Evolutionary conservation across 1,140 invertebrate genomes (phyloP), one percentile per base, ranked within the genome.

Genomic region (Cydia fagiglandana): DNA sequence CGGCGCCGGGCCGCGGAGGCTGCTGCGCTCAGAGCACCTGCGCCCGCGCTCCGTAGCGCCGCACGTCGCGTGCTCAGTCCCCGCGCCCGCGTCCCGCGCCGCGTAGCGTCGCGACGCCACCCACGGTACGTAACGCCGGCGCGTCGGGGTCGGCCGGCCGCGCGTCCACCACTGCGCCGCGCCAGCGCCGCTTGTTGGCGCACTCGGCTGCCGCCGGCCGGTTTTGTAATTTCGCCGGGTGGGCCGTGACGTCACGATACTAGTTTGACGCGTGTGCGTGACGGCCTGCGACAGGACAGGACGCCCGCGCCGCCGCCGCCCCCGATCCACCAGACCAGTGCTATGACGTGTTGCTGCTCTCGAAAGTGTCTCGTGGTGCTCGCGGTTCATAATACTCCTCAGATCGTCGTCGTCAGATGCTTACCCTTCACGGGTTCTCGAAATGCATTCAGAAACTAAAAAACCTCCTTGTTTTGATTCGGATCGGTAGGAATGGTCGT

Each of bases 11-110:
- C 87, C 85, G 88, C 88, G 88, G 88, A 91, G 88, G 88, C 88
- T 91, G 89, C 84, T 85, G 88, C 88, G 89, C 90, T 91, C 88
- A 92, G 90, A 92, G 90, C 90, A 92, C 90, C 90, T 91, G 90
- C 90, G 90, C 89, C 90, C 90, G 90, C 89, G 90, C 89, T 90
- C 88, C 90, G 89, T 83, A 91, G 89, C 89, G 89, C 90, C 89
- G 90, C 85, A 88, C 88, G 87, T 84, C 86, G 88, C 79, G 88
- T 88, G 88, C 88, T 90, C 88, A 80, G 84, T 88, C 77, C 86
- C 84, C 89, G 90, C 88, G 86, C 89, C 85, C 88, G 87, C 87
- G 86, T 79, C 84, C 85, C 83, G 84, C 84, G 84, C 84, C 83
- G 86, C 76, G 81, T 75, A 84, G 86, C 88, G 88, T 85, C 88